Base-by-base conservation (phyloP, 2,797 vertebrate genomes). In the Sphaeramia orbicularis region DNA sequence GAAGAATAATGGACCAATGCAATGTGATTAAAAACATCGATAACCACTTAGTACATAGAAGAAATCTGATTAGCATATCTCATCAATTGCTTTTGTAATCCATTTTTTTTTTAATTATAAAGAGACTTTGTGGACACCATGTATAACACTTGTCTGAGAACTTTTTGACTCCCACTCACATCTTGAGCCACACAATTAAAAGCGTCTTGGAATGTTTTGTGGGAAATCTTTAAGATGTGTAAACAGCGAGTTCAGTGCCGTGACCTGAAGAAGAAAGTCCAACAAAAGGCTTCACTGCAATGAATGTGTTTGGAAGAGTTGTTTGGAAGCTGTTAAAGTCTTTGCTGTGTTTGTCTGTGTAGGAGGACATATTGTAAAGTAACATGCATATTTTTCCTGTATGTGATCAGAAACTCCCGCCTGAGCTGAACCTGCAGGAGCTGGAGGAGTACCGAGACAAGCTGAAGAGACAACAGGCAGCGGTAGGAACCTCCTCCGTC, bases 381-480 rank as follows among this genome's bases (percentile, higher is more conserved):
- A 56, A 65, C 32, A 16, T 72, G 9, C 40, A 7, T 76, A 43
- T 76, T 67, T 10, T 60, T 16, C 80, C 40, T 89, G 32, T 74
- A 55, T 86, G 5, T 81, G 48, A 63, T 69, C 81, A 99, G 98
- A 96, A 97, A 86, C 96, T 99, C 70, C 97, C 97, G 51, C 91
- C 95, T 54, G 95, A 98, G 81, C 95, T 99, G 76, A 96, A 93
- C 87, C 95, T 99, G 80, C 96, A 96, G 90, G 97, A 99, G 71
- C 82, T 99, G 67, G 98, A 99, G 78, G 96, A 97, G 3, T 95
- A 97, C 85, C 94, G 96, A 94, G 96, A 99, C 87, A 97, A 95
- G 76, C 85, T 99, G 69, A 99, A 97, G 81, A 95, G 92, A 85
- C 97, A 99, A 62, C 98, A 99, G 86, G 95, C 96, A 66, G 96